phyloP scores from a whole-genome alignment of 2,113 vertebrate genomes.

The Alces alces region DNA sequence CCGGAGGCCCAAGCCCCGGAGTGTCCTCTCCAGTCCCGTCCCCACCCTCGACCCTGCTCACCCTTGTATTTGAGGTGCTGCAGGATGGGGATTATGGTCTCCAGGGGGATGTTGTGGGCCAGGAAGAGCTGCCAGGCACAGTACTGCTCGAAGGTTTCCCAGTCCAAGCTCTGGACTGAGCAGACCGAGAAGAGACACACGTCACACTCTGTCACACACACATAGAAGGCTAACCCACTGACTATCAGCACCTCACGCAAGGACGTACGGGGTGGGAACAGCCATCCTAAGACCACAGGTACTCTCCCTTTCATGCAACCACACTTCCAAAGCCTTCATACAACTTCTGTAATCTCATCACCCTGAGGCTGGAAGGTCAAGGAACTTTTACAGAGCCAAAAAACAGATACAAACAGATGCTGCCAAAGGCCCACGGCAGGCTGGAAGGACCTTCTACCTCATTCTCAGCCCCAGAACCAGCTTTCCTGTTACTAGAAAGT shows the following conservation, averaged over 20 bases:
- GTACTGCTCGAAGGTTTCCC: constrained; percentile 99
- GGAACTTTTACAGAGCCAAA: background rate
- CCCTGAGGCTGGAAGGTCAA: background rate
- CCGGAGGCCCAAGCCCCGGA: background rate
- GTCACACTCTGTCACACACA: background rate
- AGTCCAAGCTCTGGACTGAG: constrained; percentile 94
- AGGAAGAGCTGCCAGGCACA: constrained; percentile 98
- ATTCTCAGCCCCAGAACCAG: background rate
- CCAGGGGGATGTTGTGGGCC: constrained; percentile 93
- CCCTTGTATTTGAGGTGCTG: constrained; percentile 98
- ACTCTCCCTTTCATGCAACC: background rate
- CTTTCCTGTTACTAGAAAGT: background rate
- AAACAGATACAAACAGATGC: background rate
- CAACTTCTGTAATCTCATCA: background rate
- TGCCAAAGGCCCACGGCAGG: background rate
- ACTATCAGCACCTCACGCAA: background rate
- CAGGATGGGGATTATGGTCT: constrained; percentile 95
- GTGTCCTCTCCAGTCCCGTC: background rate
- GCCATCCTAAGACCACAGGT: background rate
- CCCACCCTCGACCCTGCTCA: constrained; percentile 53
- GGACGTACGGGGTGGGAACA: background rate
- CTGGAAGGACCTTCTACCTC: fast-evolving
- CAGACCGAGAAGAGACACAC: background rate
- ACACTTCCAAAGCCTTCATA: background rate
- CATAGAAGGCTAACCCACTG: background rate